Percentiles rank a stretch among this genome's conserved stretches.
These are phyloP conservation scores for Chlamydotis undulata DNA, from an alignment of 2,113 vertebrate species.

Conservation along the genomic window DNA sequence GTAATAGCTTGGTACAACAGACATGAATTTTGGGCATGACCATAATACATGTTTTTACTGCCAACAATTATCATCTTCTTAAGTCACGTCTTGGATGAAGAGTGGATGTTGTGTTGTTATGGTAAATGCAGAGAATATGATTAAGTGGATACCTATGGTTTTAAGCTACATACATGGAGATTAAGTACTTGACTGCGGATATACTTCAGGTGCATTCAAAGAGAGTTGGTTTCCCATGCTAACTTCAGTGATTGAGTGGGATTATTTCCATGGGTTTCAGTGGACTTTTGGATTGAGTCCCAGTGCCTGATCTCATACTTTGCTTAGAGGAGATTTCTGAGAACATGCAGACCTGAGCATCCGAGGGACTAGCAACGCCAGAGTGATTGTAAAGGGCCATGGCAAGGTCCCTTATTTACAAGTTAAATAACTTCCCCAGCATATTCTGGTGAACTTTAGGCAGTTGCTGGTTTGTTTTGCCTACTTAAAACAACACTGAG, in stretches of 20 bases:
- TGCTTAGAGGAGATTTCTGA: not conserved
- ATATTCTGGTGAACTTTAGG: not conserved
- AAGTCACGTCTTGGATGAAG: conserved; percentile 34
- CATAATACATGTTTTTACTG: not conserved
- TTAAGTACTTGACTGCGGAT: not conserved
- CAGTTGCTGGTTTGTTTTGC: not conserved
- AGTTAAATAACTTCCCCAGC: not conserved
- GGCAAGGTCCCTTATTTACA: not conserved
- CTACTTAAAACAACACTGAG: not conserved
- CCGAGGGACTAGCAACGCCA: not conserved
- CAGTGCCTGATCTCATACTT: not conserved
- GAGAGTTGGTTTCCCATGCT: not conserved
- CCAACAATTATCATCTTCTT: conserved; percentile 35
- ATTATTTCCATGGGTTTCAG: not conserved
- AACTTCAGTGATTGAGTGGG: not conserved
- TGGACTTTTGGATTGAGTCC: conserved; percentile 8
- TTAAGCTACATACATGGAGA: not conserved
- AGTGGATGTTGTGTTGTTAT: not conserved
- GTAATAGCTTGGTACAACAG: conserved; percentile 17
- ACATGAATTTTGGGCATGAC: conserved; percentile 5
- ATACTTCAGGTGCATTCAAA: conserved; percentile 1
- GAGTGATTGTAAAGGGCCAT: not conserved
- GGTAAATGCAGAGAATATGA: not conserved
- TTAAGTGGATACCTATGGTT: not conserved
- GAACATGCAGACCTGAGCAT: not conserved